Evolutionary conservation across 2,888 invertebrate genomes (phyloP).

Genomic region (Mythimna albipuncta): DNA sequence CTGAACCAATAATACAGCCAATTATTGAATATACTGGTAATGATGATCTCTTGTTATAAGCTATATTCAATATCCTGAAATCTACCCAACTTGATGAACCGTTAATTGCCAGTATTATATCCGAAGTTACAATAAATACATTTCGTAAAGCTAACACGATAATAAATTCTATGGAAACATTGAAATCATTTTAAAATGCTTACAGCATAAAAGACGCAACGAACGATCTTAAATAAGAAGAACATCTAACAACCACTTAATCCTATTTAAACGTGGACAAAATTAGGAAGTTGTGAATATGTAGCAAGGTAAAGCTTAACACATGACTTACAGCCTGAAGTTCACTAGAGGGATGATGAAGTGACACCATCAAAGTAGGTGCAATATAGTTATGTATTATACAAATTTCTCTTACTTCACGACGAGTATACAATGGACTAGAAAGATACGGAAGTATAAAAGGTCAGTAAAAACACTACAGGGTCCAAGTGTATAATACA

Average conservation of each 20-base stretch:
- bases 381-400: conserved; percentile 37
- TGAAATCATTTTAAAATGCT: conserved; percentile 43
- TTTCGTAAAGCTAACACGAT: conserved; percentile 20
- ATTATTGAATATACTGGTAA: conserved; percentile 5
- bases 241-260: conserved; percentile 59
- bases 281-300: conserved; percentile 41
- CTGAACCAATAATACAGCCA: conserved; percentile 1
- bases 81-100: conserved; percentile 14
- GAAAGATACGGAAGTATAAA: conserved; percentile 85
- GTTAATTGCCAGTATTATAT: conserved; percentile 35
- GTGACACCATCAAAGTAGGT: conserved; percentile 26
- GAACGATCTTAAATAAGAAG: conserved; percentile 58
- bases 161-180: conserved; percentile 37
- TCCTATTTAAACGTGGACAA: conserved; percentile 38
- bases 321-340: conserved; percentile 43
- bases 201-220: conserved; percentile 52
- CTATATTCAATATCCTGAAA: conserved; percentile 15
- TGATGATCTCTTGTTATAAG: conserved; percentile 7
- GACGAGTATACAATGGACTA: conserved; percentile 69
- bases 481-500: conserved; percentile 84
- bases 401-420: conserved; percentile 51
- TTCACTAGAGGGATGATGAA: conserved; percentile 39
- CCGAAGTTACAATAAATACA: conserved; percentile 18
- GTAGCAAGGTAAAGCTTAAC: conserved; percentile 44
- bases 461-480: conserved; percentile 88